Conservation (phyloP, 1,140 invertebrate genomes). For the Anoplolepis gracilipes region DNA sequence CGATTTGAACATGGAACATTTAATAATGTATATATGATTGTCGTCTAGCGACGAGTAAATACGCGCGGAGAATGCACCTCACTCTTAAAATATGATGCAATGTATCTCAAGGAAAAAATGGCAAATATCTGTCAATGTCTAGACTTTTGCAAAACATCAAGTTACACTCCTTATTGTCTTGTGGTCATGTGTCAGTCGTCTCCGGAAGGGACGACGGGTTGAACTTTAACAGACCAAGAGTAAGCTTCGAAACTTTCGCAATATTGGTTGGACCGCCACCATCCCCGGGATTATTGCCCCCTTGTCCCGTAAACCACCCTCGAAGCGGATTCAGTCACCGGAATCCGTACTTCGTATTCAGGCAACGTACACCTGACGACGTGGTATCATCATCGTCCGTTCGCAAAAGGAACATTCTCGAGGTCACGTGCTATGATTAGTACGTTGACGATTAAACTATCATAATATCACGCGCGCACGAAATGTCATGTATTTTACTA, state of each 20-base stretch:
- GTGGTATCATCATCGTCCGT: conserved; percentile 34
- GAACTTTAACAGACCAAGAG: conserved; percentile 71
- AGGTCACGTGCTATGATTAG: conserved; percentile 46
- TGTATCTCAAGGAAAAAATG: conserved; percentile 38
- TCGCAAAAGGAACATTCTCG: conserved; percentile 14
- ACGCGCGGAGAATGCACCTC: not conserved
- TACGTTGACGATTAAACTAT: conserved; percentile 34
- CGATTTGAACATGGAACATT: conserved; percentile 29
- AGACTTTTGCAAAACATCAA: conserved; percentile 54
- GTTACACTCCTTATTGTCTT: conserved; percentile 43
- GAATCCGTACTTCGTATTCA: conserved; percentile 69
- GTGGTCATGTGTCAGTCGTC: conserved; percentile 52
- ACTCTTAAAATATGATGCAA: conserved; percentile 52
- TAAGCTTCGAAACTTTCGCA: conserved; percentile 74
- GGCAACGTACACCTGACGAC: conserved; percentile 40
- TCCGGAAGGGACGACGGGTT: conserved; percentile 52
- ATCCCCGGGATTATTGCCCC: conserved; percentile 67
- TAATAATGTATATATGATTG: conserved; percentile 40
- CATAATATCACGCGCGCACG: conserved; percentile 27
- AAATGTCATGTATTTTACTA: conserved; percentile 16
- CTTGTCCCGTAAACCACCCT: conserved; percentile 65
- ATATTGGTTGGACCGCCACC: conserved; percentile 72
- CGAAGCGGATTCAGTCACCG: conserved; percentile 59
- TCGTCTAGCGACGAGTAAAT: conserved; percentile 15
- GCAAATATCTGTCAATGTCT: conserved; percentile 50